Evolutionary conservation across 2,797 vertebrate species (phyloP).

Genomic region (Cyprinella venusta): DNA sequence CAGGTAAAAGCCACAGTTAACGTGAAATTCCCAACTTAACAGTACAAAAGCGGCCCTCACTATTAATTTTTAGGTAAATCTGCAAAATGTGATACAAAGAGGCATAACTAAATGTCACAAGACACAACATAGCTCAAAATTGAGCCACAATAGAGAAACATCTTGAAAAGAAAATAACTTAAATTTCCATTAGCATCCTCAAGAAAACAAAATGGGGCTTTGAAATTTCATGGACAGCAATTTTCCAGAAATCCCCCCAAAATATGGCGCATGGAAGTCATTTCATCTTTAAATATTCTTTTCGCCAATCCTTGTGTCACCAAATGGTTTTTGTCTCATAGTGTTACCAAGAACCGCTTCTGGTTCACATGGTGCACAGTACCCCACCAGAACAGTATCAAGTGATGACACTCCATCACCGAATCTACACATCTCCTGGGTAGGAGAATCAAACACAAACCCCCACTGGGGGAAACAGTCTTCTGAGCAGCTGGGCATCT

Average conservation of each 20-base stretch:
- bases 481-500: constrained; percentile 60
- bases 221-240: constrained; percentile 19
- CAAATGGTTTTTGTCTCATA: constrained; percentile 11
- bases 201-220: constrained; percentile 47
- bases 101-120: constrained; percentile 49
- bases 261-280: constrained; percentile 19
- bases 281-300: constrained; percentile 19
- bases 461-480: constrained; percentile 68
- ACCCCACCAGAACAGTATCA: constrained; percentile 47
- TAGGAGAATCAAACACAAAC: constrained; percentile 55
- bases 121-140: constrained; percentile 58
- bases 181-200: constrained; percentile 42
- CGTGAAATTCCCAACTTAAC: constrained; percentile 36
- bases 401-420: constrained; percentile 55
- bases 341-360: constrained; percentile 17
- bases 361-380: constrained; percentile 33
- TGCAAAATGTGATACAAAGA: constrained; percentile 40
- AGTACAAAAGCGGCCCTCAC: constrained; percentile 40
- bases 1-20: constrained; percentile 29
- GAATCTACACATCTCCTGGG: constrained; percentile 54
- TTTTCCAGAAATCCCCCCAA: constrained; percentile 26
- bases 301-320: constrained; percentile 3
- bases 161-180: constrained; percentile 59
- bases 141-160: constrained; percentile 60
- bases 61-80: constrained; percentile 28